Percentiles rank a stretch among this genome's conserved stretches.
Conservation (phyloP, 1,140 invertebrate genomes). For the Drosophila repletoides region DNA sequence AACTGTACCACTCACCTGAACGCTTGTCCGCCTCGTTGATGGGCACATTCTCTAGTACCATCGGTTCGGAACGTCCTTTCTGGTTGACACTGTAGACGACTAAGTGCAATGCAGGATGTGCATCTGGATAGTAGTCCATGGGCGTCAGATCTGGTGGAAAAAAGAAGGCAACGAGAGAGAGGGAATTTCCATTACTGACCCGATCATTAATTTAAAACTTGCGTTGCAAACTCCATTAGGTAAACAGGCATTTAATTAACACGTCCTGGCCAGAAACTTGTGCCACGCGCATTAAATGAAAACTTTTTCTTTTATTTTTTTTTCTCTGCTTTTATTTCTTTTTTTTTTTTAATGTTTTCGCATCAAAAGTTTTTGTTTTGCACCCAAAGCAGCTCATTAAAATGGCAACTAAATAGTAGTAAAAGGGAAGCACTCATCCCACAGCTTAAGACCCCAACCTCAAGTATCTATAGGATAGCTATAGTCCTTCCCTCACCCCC, state of each 20-base stretch:
- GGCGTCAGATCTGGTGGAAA: constrained; percentile 68
- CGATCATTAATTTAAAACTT: constrained; percentile 75
- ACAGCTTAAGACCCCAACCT: constrained; percentile 30
- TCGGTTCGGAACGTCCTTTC: constrained; percentile 92
- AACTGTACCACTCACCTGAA: constrained; percentile 88
- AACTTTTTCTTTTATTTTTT: constrained; percentile 45
- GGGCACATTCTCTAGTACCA: constrained; percentile 91
- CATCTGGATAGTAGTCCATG: constrained; percentile 80
- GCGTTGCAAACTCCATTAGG: constrained; percentile 69
- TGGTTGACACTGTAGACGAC: constrained; percentile 93
- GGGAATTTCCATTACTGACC: constrained; percentile 34
- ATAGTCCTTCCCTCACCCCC: no score
- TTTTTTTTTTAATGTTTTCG: constrained; percentile 58
- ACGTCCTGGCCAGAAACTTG: constrained; percentile 65
- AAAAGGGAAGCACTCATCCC: constrained; percentile 37
- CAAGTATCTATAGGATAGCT: no score
- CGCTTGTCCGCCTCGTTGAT: constrained; percentile 93
- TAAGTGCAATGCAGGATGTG: constrained; percentile 87
- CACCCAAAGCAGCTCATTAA: constrained; percentile 70
- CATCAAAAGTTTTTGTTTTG: constrained; percentile 72
- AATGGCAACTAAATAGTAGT: constrained; percentile 62
- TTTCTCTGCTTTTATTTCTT: constrained; percentile 18
- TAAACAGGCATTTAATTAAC: constrained; percentile 80
- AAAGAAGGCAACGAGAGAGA: background rate
- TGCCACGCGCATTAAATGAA: constrained; percentile 60